Conservation (phyloP, 2,888 invertebrate genomes). For the Micoletzkya japonica region DNA sequence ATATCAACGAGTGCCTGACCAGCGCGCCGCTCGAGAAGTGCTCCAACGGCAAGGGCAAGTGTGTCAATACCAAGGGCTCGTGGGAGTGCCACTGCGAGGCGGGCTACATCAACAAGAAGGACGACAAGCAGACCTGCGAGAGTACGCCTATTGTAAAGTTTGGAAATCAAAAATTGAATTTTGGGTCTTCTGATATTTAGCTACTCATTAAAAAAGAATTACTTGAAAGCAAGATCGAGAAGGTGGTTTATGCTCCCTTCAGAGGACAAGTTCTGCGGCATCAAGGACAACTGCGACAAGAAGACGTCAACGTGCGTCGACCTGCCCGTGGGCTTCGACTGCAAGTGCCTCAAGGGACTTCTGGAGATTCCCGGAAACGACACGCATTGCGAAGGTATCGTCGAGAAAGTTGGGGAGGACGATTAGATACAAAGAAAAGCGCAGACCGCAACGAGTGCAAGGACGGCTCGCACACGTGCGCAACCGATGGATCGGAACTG, state of each 20-base stretch:
- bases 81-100: slow-evolving; percentile 25
- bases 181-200: no score
- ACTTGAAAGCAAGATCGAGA: no score
- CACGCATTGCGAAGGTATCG: slow-evolving; percentile 20
- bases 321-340: slow-evolving; percentile 12
- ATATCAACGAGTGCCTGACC: slow-evolving; percentile 18
- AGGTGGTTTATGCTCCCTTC: not conserved
- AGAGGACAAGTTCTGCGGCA: slow-evolving; percentile 28
- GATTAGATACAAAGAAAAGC: no score
- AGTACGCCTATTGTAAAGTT: slow-evolving; percentile 17
- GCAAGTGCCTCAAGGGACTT: slow-evolving; percentile 15
- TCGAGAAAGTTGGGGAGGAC: no score
- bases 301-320: slow-evolving; percentile 17
- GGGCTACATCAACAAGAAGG: slow-evolving; percentile 20
- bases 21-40: slow-evolving; percentile 22
- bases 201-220: no score
- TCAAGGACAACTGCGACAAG: slow-evolving; percentile 24
- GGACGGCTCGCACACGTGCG: slow-evolving; percentile 19
- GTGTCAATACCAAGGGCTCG: slow-evolving; percentile 8
- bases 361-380: not conserved
- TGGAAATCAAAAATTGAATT: no score
- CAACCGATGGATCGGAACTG: slow-evolving; percentile 5
- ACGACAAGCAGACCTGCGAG: slow-evolving; percentile 19
- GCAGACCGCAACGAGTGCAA: slow-evolving; percentile 23
- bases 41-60: slow-evolving; percentile 8